These are phyloP conservation scores for Sporophila hypoxantha DNA, from an alignment of 2,113 vertebrate species.

Conservation along the genomic window DNA sequence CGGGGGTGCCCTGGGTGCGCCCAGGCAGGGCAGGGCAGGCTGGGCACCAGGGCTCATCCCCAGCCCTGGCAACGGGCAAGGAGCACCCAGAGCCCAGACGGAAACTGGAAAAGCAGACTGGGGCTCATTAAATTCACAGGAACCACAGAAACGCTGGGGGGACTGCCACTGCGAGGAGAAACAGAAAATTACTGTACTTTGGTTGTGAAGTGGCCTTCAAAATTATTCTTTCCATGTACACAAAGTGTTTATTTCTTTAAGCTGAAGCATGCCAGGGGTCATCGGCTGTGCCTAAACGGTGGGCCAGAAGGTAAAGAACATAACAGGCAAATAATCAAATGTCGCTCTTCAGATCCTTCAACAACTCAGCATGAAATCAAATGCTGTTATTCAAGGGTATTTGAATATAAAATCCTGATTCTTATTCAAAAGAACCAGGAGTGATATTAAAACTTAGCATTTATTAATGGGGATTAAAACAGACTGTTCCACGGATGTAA, in stretches of 20 bases:
- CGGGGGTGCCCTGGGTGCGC: neutral
- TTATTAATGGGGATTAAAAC: neutral
- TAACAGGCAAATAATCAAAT: neutral
- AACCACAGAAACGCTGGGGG: constrained; percentile 4
- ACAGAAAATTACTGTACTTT: constrained; percentile 33
- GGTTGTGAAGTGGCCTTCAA: constrained; percentile 31
- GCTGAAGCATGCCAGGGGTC: neutral
- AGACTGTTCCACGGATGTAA: neutral
- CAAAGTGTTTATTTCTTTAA: constrained; percentile 36
- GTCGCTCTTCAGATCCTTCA: neutral
- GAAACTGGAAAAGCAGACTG: constrained; percentile 73
- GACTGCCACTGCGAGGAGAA: neutral
- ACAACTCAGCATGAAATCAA: neutral
- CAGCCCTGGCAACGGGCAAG: neutral
- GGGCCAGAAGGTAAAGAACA: neutral
- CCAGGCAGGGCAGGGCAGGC: neutral
- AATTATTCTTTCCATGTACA: constrained; percentile 36
- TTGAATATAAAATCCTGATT: neutral
- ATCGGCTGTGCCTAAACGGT: neutral
- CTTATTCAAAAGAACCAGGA: neutral
- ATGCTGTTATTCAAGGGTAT: neutral
- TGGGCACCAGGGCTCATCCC: neutral
- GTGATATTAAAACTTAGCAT: neutral
- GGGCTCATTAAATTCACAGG: constrained; percentile 12
- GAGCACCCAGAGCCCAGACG: constrained; percentile 71